Base-by-base conservation (phyloP, 2,888 invertebrate species). In the Drosophila colorata region DNA sequence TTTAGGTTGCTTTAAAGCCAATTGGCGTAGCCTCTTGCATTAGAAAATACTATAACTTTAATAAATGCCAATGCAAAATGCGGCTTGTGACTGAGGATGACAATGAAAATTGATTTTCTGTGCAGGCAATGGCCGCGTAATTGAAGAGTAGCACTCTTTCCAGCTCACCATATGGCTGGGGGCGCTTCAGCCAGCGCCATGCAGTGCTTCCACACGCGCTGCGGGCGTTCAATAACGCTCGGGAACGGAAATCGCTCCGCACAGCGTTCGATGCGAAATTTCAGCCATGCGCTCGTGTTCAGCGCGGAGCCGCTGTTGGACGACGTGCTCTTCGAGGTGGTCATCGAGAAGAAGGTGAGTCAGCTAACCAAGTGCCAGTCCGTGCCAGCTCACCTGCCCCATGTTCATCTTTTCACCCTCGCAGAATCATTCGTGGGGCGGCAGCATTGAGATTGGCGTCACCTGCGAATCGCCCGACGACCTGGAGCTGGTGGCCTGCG, bases 231-330 rank as follows among this genome's bases (percentile, higher is more conserved):
- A 85, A 96, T 98, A 80, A 95, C 95, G 77, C 94, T 98, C 80
- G 94, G 95, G 61, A 97, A 98, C 93, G 95, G 95, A 82, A 96
- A 96, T 92, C 94, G 95, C 67, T 97, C 97, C 31, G 97, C 97
- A 16, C 94, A 95, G 69, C 93, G 97, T 83, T 95, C 95, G 90
- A 95, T 95, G 85, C 95, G 95, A 58, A 97, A 97, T 90, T 97
- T 96, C 90, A 97, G 97, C 92, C 95, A 97, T 93, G 97, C 97
- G n/a, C 93, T 98, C 75, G 97, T 97, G 25, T 94, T 98, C 76
- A 96, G 97, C 87, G 95, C 95, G 5, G 95, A 96, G 80, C 96
- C 97, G 4, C 93, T 98, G 28, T 93, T 94, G 69, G 96, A 97
- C 91, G 96, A 97, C 93, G 94, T 96, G 71, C 93, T 97, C 60